Conservation (phyloP, 2,888 invertebrate genomes). For the Rhogogaster chlorosoma region DNA sequence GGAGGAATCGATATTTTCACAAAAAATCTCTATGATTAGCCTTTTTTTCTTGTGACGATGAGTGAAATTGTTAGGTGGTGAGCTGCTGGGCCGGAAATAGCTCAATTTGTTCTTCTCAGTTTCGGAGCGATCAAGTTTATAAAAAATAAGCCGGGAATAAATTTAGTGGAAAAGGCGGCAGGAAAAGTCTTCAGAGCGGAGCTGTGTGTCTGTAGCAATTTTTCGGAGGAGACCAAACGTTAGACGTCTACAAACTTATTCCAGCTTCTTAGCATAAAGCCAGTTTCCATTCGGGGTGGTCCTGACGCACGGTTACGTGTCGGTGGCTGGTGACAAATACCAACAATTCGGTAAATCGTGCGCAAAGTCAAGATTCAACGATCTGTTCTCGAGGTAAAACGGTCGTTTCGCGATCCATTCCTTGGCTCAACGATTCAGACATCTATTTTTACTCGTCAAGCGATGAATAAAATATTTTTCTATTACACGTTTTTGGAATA, state of each 20-base stretch:
- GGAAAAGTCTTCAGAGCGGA: not conserved
- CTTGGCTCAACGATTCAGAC: not conserved
- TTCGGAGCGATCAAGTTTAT: slow-evolving; percentile 11
- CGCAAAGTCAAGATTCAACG: slow-evolving; percentile 60
- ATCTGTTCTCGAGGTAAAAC: slow-evolving; percentile 62
- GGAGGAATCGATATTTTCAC: not conserved
- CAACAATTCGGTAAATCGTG: slow-evolving; percentile 65
- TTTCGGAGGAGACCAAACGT: slow-evolving; percentile 21
- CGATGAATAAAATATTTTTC: slow-evolving; percentile 39
- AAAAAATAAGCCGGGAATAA: slow-evolving; percentile 7
- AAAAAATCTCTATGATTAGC: not conserved
- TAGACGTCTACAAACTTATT: slow-evolving; percentile 41
- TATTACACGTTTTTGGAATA: not conserved
- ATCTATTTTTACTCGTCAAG: not conserved
- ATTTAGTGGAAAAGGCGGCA: slow-evolving; percentile 19
- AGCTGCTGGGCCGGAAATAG: not conserved
- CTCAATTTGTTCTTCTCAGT: slow-evolving; percentile 15
- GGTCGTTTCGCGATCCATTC: slow-evolving; percentile 36
- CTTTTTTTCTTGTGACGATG: not conserved
- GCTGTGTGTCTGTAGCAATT: slow-evolving; percentile 10
- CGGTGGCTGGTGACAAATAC: slow-evolving; percentile 66
- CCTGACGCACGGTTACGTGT: slow-evolving; percentile 51
- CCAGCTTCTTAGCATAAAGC: slow-evolving; percentile 55
- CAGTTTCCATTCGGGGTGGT: slow-evolving; percentile 59
- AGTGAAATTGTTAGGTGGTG: not conserved